Evolutionary conservation across 2,888 invertebrate genomes (phyloP).

Genomic region (Abrostola tripartita): DNA sequence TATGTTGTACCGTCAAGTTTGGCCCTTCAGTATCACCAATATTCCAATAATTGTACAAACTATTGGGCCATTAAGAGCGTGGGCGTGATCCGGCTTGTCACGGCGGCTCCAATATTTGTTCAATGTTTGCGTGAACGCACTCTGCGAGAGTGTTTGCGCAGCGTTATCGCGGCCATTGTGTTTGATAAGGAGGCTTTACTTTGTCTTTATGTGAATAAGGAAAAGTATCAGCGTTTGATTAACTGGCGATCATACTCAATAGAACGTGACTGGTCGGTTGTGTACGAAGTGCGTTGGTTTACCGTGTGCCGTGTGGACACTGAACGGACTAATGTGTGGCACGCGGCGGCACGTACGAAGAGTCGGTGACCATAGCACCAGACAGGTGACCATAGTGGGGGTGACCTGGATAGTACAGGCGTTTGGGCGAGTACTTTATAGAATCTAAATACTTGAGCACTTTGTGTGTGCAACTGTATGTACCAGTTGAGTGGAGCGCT

Average conservation of each 20-base stretch:
- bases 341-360: too few relatives aligned
- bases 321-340: too few relatives aligned
- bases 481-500: too few relatives aligned
- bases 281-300: neutral
- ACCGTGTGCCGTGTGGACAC: too few relatives aligned
- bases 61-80: neutral
- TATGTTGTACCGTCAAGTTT: too few relatives aligned
- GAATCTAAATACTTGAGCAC: too few relatives aligned
- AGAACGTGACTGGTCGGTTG: neutral
- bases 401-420: too few relatives aligned
- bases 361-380: too few relatives aligned
- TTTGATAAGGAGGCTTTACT: conserved; percentile 4
- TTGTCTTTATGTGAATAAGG: conserved; percentile 1
- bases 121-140: neutral
- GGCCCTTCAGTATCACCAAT: neutral
- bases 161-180: neutral
- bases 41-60: neutral
- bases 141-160: neutral
- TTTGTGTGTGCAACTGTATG: too few relatives aligned
- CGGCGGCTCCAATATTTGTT: neutral
- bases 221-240: conserved; percentile 1
- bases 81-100: neutral
- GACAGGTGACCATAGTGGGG: too few relatives aligned
- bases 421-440: too few relatives aligned
- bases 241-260: conserved; percentile 1